Evolutionary conservation across 2,888 invertebrate species (phyloP).

Genomic region (Autographa pulchrina): DNA sequence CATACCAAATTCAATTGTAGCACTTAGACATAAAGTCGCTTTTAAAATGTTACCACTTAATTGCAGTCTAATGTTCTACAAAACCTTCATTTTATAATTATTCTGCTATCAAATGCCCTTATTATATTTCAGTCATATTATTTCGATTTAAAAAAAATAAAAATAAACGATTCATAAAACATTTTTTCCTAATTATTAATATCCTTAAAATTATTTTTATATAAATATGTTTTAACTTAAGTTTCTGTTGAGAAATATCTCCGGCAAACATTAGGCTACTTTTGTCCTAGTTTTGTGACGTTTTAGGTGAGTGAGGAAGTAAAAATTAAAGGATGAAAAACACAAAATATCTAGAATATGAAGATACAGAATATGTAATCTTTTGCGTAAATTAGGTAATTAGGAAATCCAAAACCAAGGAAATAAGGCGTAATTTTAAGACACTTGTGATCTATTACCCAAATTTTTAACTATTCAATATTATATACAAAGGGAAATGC

Average conservation of each 20-base stretch:
- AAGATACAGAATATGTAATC: too few relatives aligned
- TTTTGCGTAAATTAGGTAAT: too few relatives aligned
- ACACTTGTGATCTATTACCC: neutral
- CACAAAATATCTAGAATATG: too few relatives aligned
- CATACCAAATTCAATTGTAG: neutral
- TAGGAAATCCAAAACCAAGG: too few relatives aligned
- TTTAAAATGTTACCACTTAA: neutral
- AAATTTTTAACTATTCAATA: neutral
- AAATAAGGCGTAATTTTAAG: neutral
- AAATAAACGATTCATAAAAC: neutral
- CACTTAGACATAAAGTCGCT: neutral
- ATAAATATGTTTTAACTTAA: slow-evolving; percentile 2
- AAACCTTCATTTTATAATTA: slow-evolving; percentile 1
- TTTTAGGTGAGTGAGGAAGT: too few relatives aligned
- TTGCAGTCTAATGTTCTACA: neutral
- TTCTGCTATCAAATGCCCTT: slow-evolving; percentile 3
- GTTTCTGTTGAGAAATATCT: neutral
- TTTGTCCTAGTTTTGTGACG: neutral
- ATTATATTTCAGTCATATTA: slow-evolving; percentile 27
- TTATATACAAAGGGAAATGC: neutral
- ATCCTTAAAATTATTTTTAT: neutral
- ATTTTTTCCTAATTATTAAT: neutral
- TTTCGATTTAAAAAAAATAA: slow-evolving; percentile 10
- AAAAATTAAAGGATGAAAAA: too few relatives aligned
- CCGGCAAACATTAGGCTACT: neutral